Evolutionary conservation across 2,797 vertebrate genomes (phyloP).

Genomic region (Triplophysa yarkandensis): DNA sequence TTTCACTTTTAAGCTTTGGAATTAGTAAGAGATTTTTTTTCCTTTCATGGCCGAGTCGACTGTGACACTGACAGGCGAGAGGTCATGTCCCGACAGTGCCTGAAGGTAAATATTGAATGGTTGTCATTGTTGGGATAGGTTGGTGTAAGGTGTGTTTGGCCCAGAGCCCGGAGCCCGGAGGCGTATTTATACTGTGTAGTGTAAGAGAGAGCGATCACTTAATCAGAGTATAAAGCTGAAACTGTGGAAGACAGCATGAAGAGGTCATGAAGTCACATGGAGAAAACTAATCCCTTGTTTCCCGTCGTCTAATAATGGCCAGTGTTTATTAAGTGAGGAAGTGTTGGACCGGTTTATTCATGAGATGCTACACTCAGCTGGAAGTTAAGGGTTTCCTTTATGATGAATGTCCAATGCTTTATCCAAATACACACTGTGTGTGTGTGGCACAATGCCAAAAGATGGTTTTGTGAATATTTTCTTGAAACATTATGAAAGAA

Average conservation of each 20-base stretch:
- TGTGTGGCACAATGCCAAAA: not conserved
- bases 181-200: constrained; percentile 33
- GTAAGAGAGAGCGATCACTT: constrained; percentile 30
- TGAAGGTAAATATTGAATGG: constrained; percentile 47
- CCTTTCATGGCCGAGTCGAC: constrained; percentile 27
- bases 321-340: constrained; percentile 21
- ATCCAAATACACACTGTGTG: not conserved
- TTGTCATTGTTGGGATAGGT: constrained; percentile 46
- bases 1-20: constrained; percentile 25
- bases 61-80: constrained; percentile 38
- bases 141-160: constrained; percentile 34
- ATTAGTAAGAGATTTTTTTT: constrained; percentile 46
- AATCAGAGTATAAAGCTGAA: constrained; percentile 39
- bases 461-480: not conserved
- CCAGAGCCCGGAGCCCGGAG: constrained; percentile 18
- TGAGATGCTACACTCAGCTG: constrained; percentile 1
- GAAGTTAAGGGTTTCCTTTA: constrained; percentile 6
- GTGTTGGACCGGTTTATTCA: constrained; percentile 17
- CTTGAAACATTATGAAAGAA: not conserved
- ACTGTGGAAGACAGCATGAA: constrained; percentile 5
- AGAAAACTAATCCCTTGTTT: constrained; percentile 35
- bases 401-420: not conserved
- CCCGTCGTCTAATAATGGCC: constrained; percentile 7
- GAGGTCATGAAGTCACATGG: constrained; percentile 35
- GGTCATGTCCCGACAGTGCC: constrained; percentile 28